Percentiles rank a stretch among this genome's conserved stretches.
Conservation (phyloP, 2,797 vertebrate genomes). For the Potorous gilbertii region DNA sequence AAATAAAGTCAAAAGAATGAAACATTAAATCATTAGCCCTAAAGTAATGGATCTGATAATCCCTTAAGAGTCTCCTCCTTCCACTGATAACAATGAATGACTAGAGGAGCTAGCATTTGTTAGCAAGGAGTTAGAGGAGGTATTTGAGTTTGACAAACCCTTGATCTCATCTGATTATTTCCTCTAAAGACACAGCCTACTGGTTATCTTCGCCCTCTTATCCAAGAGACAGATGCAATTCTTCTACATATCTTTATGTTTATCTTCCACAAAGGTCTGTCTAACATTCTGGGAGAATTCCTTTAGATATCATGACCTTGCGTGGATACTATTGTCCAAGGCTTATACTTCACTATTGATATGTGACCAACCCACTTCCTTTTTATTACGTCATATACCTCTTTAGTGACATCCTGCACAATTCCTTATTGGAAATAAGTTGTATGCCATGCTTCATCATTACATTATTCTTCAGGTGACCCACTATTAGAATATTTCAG, state of each 20-base stretch:
- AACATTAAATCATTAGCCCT: not conserved
- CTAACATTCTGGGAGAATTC: not conserved
- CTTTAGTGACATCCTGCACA: not conserved
- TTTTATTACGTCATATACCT: not conserved
- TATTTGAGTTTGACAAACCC: not conserved
- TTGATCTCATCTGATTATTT: not conserved
- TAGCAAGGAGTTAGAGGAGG: not conserved
- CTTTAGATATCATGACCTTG: not conserved
- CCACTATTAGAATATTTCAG: not conserved
- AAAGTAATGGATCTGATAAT: not conserved
- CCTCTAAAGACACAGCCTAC: not conserved
- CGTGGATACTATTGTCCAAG: no score
- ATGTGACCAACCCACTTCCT: not conserved
- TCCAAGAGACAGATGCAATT: not conserved
- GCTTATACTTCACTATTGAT: not conserved
- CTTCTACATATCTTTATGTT: not conserved
- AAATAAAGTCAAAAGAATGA: not conserved
- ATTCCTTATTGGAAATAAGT: not conserved
- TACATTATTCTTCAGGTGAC: not conserved
- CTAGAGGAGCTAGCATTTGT: not conserved
- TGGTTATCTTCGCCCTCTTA: not conserved
- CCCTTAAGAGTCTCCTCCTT: not conserved
- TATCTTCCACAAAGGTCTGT: not conserved
- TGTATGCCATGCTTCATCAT: not conserved
- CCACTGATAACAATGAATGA: not conserved